phyloP scores from a whole-genome alignment of 2,113 vertebrate species.

The Coryphaenoides rupestris region DNA sequence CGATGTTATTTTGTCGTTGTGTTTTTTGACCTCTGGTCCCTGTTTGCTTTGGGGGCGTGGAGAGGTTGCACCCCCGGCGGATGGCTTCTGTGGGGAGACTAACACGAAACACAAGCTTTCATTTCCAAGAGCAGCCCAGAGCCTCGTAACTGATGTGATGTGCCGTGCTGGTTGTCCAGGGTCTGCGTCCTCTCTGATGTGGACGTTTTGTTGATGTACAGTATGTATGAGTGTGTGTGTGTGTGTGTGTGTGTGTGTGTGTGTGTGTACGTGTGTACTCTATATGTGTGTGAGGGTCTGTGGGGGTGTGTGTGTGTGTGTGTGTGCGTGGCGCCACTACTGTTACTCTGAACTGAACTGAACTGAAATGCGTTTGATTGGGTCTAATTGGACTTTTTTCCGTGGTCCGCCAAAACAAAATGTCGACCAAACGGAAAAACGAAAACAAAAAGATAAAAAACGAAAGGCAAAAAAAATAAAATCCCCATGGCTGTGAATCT shows the following conservation, averaged over 20 bases:
- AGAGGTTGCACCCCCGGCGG: slow-evolving; percentile 48
- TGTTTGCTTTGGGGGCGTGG: too few species aligned
- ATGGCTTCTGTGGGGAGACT: slow-evolving; percentile 40
- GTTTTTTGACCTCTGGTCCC: too few species aligned
- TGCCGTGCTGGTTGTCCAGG: slow-evolving; percentile 33
- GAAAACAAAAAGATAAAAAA: neutral
- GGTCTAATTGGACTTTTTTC: slow-evolving; percentile 29
- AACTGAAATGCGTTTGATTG: too few species aligned
- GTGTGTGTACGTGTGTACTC: slow-evolving; percentile 15
- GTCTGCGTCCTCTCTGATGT: too few species aligned
- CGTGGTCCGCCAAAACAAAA: slow-evolving; percentile 24
- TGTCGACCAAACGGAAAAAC: slow-evolving; percentile 27
- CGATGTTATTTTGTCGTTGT: too few species aligned
- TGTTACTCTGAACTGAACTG: slow-evolving; percentile 35
- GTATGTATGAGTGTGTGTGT: too few species aligned
- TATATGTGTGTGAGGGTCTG: slow-evolving; percentile 57
- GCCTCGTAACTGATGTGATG: slow-evolving; percentile 52
- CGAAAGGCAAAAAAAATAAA: too few species aligned
- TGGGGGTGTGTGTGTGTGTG: slow-evolving; percentile 48
- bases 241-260: too few species aligned
- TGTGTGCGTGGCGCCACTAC: slow-evolving; percentile 64
- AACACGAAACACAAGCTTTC: slow-evolving; percentile 59
- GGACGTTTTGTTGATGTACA: slow-evolving; percentile 45
- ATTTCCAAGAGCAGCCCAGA: slow-evolving; percentile 53
- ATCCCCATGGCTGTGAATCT: too few species aligned